Conservation (phyloP, 2,888 invertebrate genomes). For the Dusona sp. region DNA sequence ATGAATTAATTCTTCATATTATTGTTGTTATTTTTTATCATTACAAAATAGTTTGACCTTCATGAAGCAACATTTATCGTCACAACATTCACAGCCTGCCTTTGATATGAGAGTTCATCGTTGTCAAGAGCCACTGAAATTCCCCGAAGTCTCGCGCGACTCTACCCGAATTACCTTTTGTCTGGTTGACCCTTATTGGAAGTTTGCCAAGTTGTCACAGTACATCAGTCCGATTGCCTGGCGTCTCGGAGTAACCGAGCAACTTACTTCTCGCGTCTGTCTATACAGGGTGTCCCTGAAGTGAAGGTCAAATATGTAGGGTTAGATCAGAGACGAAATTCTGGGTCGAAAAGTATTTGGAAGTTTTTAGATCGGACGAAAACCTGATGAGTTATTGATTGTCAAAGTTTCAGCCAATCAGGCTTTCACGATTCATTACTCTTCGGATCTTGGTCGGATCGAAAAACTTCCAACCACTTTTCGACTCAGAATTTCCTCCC, state of each 20-base stretch:
- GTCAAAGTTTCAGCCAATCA: not conserved
- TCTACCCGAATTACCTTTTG: conserved; percentile 62
- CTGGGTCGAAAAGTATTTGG: not conserved
- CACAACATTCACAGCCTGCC: not conserved
- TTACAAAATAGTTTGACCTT: not conserved
- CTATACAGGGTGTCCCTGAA: not conserved
- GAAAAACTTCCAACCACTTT: not conserved
- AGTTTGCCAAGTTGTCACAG: conserved; percentile 62
- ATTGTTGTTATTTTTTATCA: not conserved
- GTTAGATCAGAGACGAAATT: not conserved
- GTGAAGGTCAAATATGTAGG: not conserved
- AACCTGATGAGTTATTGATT: not conserved
- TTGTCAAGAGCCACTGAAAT: conserved; percentile 44
- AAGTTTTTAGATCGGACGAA: not conserved
- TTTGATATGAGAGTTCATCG: conserved; percentile 3
- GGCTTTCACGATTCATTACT: not conserved
- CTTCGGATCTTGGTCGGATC: not conserved
- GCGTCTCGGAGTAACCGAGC: conserved; percentile 22
- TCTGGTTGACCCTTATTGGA: conserved; percentile 65
- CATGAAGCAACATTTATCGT: not conserved
- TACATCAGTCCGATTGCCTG: conserved; percentile 51
- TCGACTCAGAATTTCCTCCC: not conserved
- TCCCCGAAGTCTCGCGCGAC: conserved; percentile 37
- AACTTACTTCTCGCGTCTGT: not conserved
- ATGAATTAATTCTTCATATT: not conserved